phyloP scores from a whole-genome alignment of 2,888 invertebrate genomes.

The Diarsia rubi region DNA sequence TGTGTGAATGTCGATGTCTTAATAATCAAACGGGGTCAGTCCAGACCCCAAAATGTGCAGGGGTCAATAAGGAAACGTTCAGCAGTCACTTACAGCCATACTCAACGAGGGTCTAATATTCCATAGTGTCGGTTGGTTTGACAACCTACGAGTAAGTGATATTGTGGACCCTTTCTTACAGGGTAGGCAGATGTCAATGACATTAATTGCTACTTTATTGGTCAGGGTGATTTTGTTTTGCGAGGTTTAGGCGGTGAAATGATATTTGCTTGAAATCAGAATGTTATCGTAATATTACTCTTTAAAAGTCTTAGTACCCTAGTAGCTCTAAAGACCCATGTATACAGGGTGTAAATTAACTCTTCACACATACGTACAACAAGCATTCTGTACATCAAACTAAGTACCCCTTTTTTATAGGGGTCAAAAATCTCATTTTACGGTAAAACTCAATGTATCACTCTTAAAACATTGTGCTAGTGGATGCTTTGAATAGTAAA shows the following conservation, averaged over 20 bases:
- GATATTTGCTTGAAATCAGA: not conserved
- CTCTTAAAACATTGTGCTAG: too few species aligned
- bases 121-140: constrained; percentile 49
- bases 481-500: too few species aligned
- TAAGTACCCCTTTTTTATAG: too few species aligned
- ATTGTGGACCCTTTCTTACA: constrained; percentile 51
- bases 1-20: constrained; percentile 13
- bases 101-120: constrained; percentile 62
- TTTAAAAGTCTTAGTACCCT: too few species aligned
- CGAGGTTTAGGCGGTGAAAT: not conserved
- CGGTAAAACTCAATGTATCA: too few species aligned
- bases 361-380: too few species aligned
- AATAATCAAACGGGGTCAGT: constrained; percentile 35
- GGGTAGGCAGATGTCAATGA: constrained; percentile 22
- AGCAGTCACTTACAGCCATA: constrained; percentile 39
- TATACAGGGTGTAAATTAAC: too few species aligned
- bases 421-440: too few species aligned
- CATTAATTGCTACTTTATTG: constrained; percentile 30
- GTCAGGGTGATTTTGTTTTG: not conserved
- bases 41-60: constrained; percentile 29
- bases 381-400: too few species aligned
- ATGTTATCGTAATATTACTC: not conserved
- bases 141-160: constrained; percentile 51
- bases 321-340: too few species aligned
- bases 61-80: constrained; percentile 51